Percentiles rank a stretch among this genome's conserved stretches.
Conservation (phyloP, 2,113 vertebrate species). For the Orycteropus afer region DNA sequence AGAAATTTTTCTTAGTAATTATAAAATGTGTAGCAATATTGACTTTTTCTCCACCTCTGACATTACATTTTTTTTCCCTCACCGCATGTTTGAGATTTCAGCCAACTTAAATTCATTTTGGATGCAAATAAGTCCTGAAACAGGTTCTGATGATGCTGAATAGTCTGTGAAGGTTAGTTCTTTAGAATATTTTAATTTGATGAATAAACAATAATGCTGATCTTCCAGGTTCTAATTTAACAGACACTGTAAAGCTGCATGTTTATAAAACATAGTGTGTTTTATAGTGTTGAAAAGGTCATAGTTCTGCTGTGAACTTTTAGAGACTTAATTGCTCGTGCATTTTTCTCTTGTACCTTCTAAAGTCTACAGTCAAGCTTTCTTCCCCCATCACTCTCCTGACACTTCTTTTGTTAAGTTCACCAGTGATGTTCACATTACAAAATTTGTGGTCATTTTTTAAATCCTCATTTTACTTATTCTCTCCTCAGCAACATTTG, state of each 20-base stretch:
- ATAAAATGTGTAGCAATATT: not conserved
- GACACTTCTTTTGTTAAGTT: slow-evolving; percentile 19
- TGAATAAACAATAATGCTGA: slow-evolving; percentile 10
- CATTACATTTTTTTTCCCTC: not conserved
- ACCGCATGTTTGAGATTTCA: not conserved
- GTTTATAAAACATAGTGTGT: not conserved
- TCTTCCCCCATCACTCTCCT: not conserved
- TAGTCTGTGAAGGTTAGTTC: not conserved
- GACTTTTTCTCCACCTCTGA: slow-evolving; percentile 26
- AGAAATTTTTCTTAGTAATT: slow-evolving; percentile 19
- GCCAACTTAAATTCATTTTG: not conserved
- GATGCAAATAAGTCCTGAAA: not conserved
- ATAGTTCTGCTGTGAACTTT: not conserved
- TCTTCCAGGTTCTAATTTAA: slow-evolving; percentile 25
- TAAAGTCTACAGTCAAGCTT: not conserved
- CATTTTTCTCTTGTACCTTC: not conserved
- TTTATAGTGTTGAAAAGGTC: slow-evolving; percentile 32
- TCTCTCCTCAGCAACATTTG: not conserved
- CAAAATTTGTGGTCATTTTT: not conserved
- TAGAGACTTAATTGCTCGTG: not conserved
- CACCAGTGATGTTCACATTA: not conserved
- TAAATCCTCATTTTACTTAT: not conserved
- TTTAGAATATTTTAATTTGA: slow-evolving; percentile 43
- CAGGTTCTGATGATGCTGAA: not conserved
- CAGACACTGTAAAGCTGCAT: slow-evolving; percentile 8